Conservation (phyloP, 2,888 invertebrate species). For the Tridacna gigas region DNA sequence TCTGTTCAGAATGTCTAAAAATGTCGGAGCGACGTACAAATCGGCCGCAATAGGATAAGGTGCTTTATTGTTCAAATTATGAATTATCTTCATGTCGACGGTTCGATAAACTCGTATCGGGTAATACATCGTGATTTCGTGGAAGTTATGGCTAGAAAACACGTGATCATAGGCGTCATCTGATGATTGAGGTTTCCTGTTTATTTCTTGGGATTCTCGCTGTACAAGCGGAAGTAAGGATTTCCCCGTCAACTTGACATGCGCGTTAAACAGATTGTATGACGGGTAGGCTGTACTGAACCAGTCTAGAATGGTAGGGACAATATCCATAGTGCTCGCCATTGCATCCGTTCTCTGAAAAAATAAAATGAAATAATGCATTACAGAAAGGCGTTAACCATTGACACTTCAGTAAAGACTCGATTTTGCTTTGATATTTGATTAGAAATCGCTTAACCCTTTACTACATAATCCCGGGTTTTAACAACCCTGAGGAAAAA, state of each 20-base stretch:
- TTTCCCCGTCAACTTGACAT: slow-evolving; percentile 87
- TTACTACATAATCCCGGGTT: too few species aligned
- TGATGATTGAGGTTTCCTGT: not conserved
- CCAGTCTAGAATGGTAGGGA: slow-evolving; percentile 94
- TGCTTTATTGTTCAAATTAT: slow-evolving; percentile 93
- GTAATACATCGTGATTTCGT: slow-evolving; percentile 97
- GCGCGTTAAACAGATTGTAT: slow-evolving; percentile 71
- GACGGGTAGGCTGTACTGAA: slow-evolving; percentile 87
- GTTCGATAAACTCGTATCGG: slow-evolving; percentile 94
- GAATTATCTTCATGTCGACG: slow-evolving; percentile 93
- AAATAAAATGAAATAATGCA: not conserved
- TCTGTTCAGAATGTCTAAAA: slow-evolving; percentile 92
- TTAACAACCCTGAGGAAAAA: too few species aligned
- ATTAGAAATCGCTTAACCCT: too few species aligned
- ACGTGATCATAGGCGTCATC: slow-evolving; percentile 82
- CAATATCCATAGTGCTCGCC: slow-evolving; percentile 92
- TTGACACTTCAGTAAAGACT: too few species aligned
- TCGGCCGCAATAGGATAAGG: slow-evolving; percentile 97
- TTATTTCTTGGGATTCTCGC: not conserved
- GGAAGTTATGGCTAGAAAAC: slow-evolving; percentile 95
- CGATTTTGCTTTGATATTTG: too few species aligned
- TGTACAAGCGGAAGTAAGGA: slow-evolving; percentile 90
- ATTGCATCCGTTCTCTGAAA: slow-evolving; percentile 88
- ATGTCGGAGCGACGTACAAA: slow-evolving; percentile 93
- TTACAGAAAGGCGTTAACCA: too few species aligned